Evolutionary conservation across 2,113 vertebrate genomes (phyloP), one percentile per base, ranked within the genome.

Genomic region (Channa argus): DNA sequence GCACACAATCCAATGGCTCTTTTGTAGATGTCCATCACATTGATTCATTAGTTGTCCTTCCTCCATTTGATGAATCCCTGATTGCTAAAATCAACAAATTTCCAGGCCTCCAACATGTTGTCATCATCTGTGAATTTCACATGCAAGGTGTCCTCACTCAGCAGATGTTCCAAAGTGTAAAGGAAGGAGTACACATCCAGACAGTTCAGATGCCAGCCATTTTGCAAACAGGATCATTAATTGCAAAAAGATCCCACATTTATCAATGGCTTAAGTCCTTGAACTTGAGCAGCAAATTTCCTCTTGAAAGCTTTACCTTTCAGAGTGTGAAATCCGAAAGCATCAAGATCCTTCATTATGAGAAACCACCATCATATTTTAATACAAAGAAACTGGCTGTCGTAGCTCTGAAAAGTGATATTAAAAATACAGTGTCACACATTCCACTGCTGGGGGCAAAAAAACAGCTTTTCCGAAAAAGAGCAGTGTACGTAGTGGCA

Each of bases 401-500:
- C 6, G 65, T 94, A 3, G 75, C 88, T 24, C 68, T 96, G 60
- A 76, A 78, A 37, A 79, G 90, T 82, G 64, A 68, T 71, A 52
- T 33, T 15, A 67, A 58, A 14, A 2, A 47, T 10, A 41, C 12
- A 0, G 46, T 80, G 4, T 95, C 96, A 55, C 83, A 94, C 4
- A 95, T 97, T 51, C 90, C 91, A 0, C 0, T 95, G 10, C 74
- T 91, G 2, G 69, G 84, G 43, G 63, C 83, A 51, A 82, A 80
- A 36, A 90, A 85, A 59, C 79, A 76, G 67, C 78, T 95, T 43
- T 97, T 97, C 67, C 88, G 64, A 68, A 92, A 88, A 51, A 88
- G 89, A 1, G 90, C 92, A 0, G 92, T 96, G 51, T 97, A 96
- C n/a, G 69, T 97, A 3, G 94, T 97, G 24, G 84, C 83, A 0